A percentile compares a stretch with the other conserved stretches of the same genome.
These are phyloP conservation scores for Monopterus albus DNA, from an alignment of 2,113 vertebrate genomes.

Conservation along the genomic window DNA sequence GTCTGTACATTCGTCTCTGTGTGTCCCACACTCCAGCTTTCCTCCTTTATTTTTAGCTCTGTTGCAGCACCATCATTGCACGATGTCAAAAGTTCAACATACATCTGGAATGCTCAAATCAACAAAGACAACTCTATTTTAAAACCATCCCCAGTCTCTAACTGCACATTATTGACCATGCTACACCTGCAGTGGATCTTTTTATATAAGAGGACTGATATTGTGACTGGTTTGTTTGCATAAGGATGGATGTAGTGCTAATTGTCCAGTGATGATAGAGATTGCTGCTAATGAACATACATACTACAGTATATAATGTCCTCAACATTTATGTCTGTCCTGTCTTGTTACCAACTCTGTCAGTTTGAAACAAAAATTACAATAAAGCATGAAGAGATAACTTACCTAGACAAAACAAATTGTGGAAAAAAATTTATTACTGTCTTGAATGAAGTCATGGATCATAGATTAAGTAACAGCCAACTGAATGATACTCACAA, in stretches of 20 bases:
- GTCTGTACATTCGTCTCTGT: constrained; percentile 49
- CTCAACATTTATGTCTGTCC: too few species aligned
- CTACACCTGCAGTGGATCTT: background rate
- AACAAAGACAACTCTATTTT: background rate
- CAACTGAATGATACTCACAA: constrained; percentile 6
- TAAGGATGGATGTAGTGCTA: too few species aligned
- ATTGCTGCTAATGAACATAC: too few species aligned
- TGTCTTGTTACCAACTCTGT: background rate
- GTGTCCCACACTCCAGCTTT: constrained; percentile 37
- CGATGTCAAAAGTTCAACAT: constrained; percentile 31
- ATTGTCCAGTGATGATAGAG: too few species aligned
- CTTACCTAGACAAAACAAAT: constrained; percentile 1
- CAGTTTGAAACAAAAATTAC: constrained; percentile 3
- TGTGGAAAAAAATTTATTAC: background rate
- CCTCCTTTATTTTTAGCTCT: constrained; percentile 51
- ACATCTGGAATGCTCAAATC: background rate
- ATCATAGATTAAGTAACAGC: background rate
- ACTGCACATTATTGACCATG: background rate
- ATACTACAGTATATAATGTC: too few species aligned
- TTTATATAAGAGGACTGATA: too few species aligned
- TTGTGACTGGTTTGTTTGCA: constrained; percentile 21
- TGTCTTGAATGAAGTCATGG: constrained; percentile 1
- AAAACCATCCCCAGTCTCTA: background rate
- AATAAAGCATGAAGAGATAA: background rate
- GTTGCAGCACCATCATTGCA: constrained; percentile 5